Conservation (phyloP, 2,888 invertebrate genomes). For the Cheilosia urbana region DNA sequence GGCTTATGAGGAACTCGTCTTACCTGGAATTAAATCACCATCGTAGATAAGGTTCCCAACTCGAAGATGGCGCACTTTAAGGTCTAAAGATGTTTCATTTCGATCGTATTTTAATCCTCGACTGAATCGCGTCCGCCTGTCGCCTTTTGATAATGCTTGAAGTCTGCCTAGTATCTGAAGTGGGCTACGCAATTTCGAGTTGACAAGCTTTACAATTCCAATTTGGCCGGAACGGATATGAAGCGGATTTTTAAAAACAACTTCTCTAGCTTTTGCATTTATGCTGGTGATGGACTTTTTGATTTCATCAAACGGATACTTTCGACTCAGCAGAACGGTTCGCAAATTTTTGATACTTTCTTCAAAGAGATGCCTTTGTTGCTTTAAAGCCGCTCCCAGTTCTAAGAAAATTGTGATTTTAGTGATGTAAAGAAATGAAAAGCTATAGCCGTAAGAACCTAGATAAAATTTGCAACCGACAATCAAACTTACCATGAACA, state of each 20-base stretch:
- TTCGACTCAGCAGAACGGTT: slow-evolving; percentile 78
- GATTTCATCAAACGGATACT: slow-evolving; percentile 77
- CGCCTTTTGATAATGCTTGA: slow-evolving; percentile 72
- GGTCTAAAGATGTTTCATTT: slow-evolving; percentile 39
- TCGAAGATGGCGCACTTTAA: slow-evolving; percentile 77
- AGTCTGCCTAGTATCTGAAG: slow-evolving; percentile 77
- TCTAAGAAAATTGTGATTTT: slow-evolving; percentile 13
- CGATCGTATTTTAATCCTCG: slow-evolving; percentile 60
- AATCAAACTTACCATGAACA: slow-evolving; percentile 37
- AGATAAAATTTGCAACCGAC: no score
- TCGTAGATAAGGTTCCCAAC: slow-evolving; percentile 80
- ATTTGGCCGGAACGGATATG: slow-evolving; percentile 75
- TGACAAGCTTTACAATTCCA: slow-evolving; percentile 76
- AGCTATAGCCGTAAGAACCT: no score
- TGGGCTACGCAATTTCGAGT: slow-evolving; percentile 78
- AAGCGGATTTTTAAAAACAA: slow-evolving; percentile 70
- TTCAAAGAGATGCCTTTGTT: slow-evolving; percentile 80
- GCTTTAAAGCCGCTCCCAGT: slow-evolving; percentile 73
- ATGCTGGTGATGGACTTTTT: slow-evolving; percentile 65
- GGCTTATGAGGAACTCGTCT: neutral
- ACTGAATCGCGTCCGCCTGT: slow-evolving; percentile 58
- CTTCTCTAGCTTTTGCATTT: slow-evolving; percentile 40
- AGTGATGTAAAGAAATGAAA: neutral
- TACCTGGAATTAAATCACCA: slow-evolving; percentile 79
- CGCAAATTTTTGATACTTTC: slow-evolving; percentile 77